Evolutionary conservation across 2,888 invertebrate genomes (phyloP), one percentile per base, ranked within the genome.

Genomic region (Zaprionus obscuricornis): DNA sequence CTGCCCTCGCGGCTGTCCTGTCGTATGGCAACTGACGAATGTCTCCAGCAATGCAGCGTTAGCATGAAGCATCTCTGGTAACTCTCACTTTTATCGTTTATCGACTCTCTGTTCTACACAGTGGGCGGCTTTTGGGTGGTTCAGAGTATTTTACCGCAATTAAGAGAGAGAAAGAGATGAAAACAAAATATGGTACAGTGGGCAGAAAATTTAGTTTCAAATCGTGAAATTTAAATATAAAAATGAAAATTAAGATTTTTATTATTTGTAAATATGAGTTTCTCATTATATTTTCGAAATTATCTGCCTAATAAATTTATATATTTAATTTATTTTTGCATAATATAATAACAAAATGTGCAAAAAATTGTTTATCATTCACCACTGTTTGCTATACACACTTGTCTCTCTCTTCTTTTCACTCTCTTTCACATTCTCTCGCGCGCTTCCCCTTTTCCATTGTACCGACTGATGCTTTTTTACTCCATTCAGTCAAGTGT

Each of bases 1-100:
- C 52, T 50, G 75, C 43, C 85, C 60, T 75, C 66, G 62, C 59
- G 59, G 59, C 66, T 76, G 68, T 86, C 81, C 78, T 85, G 77
- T 68, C 74, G 77, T 68, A 47, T 72, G 64, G 72, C 73, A 79
- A 85, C 86, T 85, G 81, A 79, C 63, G 43, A 46, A 26, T 10
- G 52, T 17, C 34, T 66, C 57, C 22, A 68, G 54, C 42, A 27
- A 37, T 60, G 70, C 66, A 69, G 46, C 45, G 43, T 70, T 57
- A 40, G 46, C 37, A 22, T 22, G 7, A 22, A 27, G 49, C 34
- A 40, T 43, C 31, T 36, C 40, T 8, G 18, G 17, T 45, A 37
- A 51, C 33, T 43, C 52, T 52, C 63, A 52, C 56, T 52, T 56
- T 74, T 37, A 31, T 39, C 13, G 49, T 31, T 43, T 43, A 36